Evolutionary conservation across 2,797 vertebrate genomes (phyloP).

Genomic region (Gadopsis marmoratus): DNA sequence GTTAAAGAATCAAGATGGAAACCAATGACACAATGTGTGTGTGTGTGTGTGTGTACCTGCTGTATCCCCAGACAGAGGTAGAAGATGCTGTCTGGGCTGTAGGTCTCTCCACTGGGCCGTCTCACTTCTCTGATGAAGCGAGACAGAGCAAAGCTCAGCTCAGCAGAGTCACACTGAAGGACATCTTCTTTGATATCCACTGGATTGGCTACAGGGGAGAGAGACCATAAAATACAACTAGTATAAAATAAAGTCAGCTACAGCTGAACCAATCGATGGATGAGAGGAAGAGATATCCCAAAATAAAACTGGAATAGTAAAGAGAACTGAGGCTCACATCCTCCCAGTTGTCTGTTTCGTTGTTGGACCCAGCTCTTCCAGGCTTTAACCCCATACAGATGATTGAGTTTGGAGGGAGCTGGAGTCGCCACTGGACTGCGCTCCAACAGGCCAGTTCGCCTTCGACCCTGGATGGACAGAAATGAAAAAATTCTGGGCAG

Average conservation of each 20-base stretch:
- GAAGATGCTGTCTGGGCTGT: constrained; percentile 95
- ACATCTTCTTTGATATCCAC: constrained; percentile 92
- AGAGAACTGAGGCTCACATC: constrained; percentile 75
- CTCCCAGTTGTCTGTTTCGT: constrained; percentile 83
- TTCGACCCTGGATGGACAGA: constrained; percentile 84
- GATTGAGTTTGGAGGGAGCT: constrained; percentile 86
- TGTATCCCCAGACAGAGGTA: constrained; percentile 99
- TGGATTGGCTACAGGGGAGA: constrained; percentile 77
- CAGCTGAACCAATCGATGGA: constrained; percentile 69
- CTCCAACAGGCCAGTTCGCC: constrained; percentile 82
- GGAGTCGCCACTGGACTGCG: constrained; percentile 46
- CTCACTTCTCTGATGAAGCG: constrained; percentile 94
- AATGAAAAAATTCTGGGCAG: not conserved
- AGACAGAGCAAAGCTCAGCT: constrained; percentile 93
- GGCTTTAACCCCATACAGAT: constrained; percentile 94
- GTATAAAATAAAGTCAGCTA: not conserved
- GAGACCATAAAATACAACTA: not conserved
- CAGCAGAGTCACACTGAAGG: constrained; percentile 91
- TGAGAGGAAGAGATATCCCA: constrained; percentile 44
- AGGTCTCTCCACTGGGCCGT: constrained; percentile 92
- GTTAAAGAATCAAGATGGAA: not conserved
- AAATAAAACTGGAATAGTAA: not conserved
- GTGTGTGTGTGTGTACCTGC: constrained; percentile 85
- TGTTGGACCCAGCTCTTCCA: constrained; percentile 95
- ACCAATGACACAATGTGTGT: not conserved